phyloP scores from a whole-genome alignment of 2,113 vertebrate species.

The Leptodactylus fuscus region DNA sequence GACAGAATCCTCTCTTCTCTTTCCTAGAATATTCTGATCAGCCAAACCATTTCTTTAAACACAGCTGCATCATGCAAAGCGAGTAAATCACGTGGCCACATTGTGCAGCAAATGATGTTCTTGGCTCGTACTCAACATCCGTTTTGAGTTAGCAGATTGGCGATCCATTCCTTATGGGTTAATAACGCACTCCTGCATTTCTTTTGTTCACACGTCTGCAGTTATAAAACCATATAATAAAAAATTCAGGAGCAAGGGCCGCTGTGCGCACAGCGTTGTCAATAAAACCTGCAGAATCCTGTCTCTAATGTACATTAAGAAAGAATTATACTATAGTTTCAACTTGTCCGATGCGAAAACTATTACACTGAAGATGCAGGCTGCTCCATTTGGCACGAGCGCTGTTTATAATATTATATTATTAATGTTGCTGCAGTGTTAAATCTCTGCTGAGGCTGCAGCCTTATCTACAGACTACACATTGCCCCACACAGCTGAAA shows the following conservation, averaged over 20 bases:
- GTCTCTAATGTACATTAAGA: constrained; percentile 60
- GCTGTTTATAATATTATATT: constrained; percentile 58
- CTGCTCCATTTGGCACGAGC: constrained; percentile 55
- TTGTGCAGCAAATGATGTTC: constrained; percentile 12
- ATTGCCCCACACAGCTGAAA: background rate
- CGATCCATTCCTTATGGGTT: constrained; percentile 45
- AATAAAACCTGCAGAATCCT: constrained; percentile 61
- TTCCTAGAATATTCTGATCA: constrained; percentile 31
- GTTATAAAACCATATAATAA: constrained; percentile 60
- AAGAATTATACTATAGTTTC: constrained; percentile 55
- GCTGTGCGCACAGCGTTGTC: constrained; percentile 51
- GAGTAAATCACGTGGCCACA: background rate
- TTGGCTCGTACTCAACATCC: constrained; percentile 42
- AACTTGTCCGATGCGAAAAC: constrained; percentile 54
- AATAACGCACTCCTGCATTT: constrained; percentile 57
- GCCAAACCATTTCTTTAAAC: constrained; percentile 22
- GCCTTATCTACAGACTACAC: background rate
- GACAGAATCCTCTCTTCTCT: background rate
- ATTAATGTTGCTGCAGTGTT: constrained; percentile 55
- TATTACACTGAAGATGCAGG: constrained; percentile 40
- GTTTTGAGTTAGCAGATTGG: constrained; percentile 37
- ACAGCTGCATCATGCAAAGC: constrained; percentile 35
- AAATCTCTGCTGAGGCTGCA: constrained; percentile 56
- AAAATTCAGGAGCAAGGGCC: constrained; percentile 58
- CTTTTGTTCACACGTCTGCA: constrained; percentile 59